These are phyloP conservation scores for Drosophila pruinosa DNA, from an alignment of 1,140 invertebrate species.

Conservation along the genomic window DNA sequence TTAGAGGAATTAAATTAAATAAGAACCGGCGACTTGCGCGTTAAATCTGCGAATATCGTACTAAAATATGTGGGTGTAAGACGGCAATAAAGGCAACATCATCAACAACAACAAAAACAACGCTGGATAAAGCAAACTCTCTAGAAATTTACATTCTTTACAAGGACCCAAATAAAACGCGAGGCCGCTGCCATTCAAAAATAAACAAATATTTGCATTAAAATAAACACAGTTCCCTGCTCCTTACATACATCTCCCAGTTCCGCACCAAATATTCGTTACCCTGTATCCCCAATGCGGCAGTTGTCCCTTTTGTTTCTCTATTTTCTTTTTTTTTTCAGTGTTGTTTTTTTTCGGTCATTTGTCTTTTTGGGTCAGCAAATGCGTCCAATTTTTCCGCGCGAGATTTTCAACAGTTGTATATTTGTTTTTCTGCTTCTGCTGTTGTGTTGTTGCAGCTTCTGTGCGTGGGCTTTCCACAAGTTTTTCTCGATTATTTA, in stretches of 20 bases:
- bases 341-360: conserved; percentile 31
- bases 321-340: not conserved
- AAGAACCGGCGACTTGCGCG: conserved; percentile 2
- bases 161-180: conserved; percentile 22
- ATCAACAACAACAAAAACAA: not conserved
- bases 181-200: conserved; percentile 44
- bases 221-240: conserved; percentile 61
- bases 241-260: too few relatives aligned
- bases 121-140: conserved; percentile 31
- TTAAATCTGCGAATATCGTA: not conserved
- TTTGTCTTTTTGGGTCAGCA: conserved; percentile 73
- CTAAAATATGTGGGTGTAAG: conserved; percentile 17
- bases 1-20: conserved; percentile 38
- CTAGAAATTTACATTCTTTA: conserved; percentile 36
- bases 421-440: conserved; percentile 39
- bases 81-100: not conserved
- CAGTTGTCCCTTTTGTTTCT: conserved; percentile 53
- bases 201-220: conserved; percentile 77
- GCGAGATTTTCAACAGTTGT: conserved; percentile 48
- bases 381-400: conserved; percentile 65
- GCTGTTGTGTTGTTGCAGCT: not conserved
- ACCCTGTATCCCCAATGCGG: conserved; percentile 22
- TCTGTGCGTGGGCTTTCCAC: conserved; percentile 30
- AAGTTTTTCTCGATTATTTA: conserved; percentile 54
- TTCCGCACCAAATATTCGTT: not conserved